phyloP scores from a whole-genome alignment of 2,113 vertebrate genomes.

The Corydoras maculifer region DNA sequence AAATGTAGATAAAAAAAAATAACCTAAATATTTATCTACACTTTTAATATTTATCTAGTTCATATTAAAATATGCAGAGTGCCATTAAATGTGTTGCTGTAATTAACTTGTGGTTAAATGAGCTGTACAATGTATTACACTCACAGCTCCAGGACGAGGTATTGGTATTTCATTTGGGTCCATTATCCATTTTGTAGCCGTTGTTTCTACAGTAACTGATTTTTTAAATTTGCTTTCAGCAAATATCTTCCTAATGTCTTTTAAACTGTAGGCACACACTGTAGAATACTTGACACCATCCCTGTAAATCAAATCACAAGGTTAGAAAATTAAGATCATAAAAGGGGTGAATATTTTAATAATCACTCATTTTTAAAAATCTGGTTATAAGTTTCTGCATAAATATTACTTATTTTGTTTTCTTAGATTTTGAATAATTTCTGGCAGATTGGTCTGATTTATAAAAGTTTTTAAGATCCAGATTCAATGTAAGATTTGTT shows the following conservation, averaged over 20 bases:
- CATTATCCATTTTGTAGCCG: slow-evolving; percentile 64
- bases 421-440: too few species aligned
- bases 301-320: slow-evolving; percentile 45
- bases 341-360: too few species aligned
- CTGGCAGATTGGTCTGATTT: too few species aligned
- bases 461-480: too few species aligned
- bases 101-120: slow-evolving; percentile 2
- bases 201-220: slow-evolving; percentile 50
- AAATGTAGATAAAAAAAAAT: too few species aligned
- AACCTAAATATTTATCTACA: too few species aligned
- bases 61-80: too few species aligned
- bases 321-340: slow-evolving; percentile 11
- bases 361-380: too few species aligned
- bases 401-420: too few species aligned
- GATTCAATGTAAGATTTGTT: too few species aligned
- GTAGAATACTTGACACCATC: slow-evolving; percentile 61
- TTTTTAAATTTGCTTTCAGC: slow-evolving; percentile 67
- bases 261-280: slow-evolving; percentile 57
- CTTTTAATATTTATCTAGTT: background rate
- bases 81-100: background rate
- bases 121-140: slow-evolving; percentile 40
- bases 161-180: slow-evolving; percentile 62
- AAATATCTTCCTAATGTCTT: slow-evolving; percentile 60
- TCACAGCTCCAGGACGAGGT: slow-evolving; percentile 73
- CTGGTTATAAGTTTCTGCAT: too few species aligned